These are phyloP conservation scores for Lophotis ruficrista DNA, from an alignment of 2,113 vertebrate genomes.

Conservation along the genomic window DNA sequence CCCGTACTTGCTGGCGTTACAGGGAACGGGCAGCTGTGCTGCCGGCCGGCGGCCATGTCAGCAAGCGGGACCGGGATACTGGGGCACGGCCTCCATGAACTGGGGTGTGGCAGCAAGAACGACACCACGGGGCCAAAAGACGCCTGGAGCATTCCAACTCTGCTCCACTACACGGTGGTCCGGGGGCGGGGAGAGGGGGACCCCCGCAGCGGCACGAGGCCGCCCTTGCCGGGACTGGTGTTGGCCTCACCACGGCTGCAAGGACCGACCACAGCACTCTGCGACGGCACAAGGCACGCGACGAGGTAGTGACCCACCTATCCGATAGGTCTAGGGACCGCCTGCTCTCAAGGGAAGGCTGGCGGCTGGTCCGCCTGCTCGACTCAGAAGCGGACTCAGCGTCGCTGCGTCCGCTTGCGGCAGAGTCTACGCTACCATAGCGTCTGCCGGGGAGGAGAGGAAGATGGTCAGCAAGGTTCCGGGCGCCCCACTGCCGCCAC, in stretches of 20 bases:
- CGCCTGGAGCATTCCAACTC: not conserved
- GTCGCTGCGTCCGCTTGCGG: conserved; percentile 89
- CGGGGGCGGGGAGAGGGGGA: not conserved
- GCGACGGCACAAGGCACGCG: conserved; percentile 46
- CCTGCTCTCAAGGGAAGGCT: conserved; percentile 93
- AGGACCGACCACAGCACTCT: conserved; percentile 55
- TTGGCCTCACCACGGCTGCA: conserved; percentile 67
- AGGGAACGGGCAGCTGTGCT: not conserved
- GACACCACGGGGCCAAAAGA: not conserved
- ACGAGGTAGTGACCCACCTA: conserved; percentile 87
- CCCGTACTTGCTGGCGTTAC: rapidly evolving
- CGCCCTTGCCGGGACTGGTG: conserved; percentile 50
- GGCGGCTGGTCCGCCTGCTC: conserved; percentile 87
- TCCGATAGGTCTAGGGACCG: conserved; percentile 85
- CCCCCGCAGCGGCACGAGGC: not conserved
- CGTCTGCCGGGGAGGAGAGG: conserved; percentile 80
- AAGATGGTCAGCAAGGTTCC: conserved; percentile 78
- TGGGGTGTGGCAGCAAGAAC: not conserved
- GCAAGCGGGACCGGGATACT: rapidly evolving
- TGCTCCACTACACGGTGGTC: not conserved
- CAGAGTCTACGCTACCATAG: conserved; percentile 94
- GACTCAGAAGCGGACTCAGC: conserved; percentile 91
- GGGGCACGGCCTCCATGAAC: not conserved
- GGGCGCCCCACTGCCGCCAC: not conserved
- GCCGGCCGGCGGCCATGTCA: rapidly evolving